Base-by-base conservation (phyloP, 2,888 invertebrate genomes). In the Rhopalosiphum nymphaeae region DNA sequence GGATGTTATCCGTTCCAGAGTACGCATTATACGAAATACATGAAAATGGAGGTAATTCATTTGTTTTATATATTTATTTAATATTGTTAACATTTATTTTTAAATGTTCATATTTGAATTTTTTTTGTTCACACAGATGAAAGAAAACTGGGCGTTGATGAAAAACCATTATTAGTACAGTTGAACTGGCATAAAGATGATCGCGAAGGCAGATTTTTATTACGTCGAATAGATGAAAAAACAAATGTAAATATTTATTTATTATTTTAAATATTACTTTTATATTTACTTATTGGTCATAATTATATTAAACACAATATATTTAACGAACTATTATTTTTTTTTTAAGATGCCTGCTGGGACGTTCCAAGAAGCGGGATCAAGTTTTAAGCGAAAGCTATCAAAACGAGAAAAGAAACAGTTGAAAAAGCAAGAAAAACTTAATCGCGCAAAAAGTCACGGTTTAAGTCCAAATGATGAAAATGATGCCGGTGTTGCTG, bases 171-270 rank as follows among this genome's bases (percentile, higher is more conserved):
- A 95, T 96, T 99, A 95, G 99, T 99, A 94, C 99, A 99, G 96
- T 97, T 99, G 94, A 99, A 99, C 96, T 99, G 99, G 99, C 99
- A 99, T 96, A 98, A 99, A 94, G 99, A 99, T 96, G 99, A 99
- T 96, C 97, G 99, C 92, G 99, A 99, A 96, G 99, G 99, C 56
- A 97, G 99, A 95, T 99, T 99, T 96, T 96, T 99, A 95, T 97
- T 99, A 94, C 97, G 98, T 96, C 97, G 98, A 96, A 97, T 98
- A 95, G 98, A 98, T 96, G 98, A 98, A 95, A 98, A 98, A 96
- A 98, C 98, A 95, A 96, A 96, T 95, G 97, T 97, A 96, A 96
- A 95, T 95, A 91, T 67, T 78, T 44, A 13, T 57, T 42, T 44
- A 7, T 42, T 42, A 44, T 56, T 29, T 49, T 85, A 0, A 53